A percentile compares a stretch with the other conserved stretches of the same genome.
Evolutionary conservation across 2,797 vertebrate genomes (phyloP).

Genomic region (Dipus sagitta): DNA sequence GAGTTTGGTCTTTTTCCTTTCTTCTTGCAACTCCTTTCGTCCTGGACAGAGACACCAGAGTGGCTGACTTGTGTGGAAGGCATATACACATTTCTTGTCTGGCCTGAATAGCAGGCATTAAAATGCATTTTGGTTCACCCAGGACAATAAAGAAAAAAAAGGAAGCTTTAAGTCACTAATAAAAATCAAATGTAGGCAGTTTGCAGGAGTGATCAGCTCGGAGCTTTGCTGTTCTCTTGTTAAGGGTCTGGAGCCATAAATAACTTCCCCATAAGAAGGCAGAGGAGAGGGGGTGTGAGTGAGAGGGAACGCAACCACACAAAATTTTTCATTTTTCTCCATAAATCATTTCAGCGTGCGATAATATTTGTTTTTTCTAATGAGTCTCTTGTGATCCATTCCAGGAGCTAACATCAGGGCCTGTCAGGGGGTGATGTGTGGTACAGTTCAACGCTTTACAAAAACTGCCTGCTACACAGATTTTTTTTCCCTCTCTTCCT

Average conservation of each 20-base stretch:
- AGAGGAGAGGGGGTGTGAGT: slow-evolving; percentile 86
- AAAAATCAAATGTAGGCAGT: slow-evolving; percentile 92
- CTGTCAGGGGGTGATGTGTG: slow-evolving; percentile 92
- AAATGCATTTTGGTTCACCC: slow-evolving; percentile 88
- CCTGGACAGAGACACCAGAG: slow-evolving; percentile 44
- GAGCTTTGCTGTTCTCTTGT: slow-evolving; percentile 90
- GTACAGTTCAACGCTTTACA: slow-evolving; percentile 90
- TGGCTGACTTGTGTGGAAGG: slow-evolving; percentile 80
- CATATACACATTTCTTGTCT: slow-evolving; percentile 83
- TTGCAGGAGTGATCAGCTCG: slow-evolving; percentile 89
- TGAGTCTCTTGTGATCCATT: slow-evolving; percentile 93
- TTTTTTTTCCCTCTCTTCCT: slow-evolving; percentile 82
- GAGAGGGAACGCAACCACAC: slow-evolving; percentile 90
- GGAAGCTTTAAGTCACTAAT: slow-evolving; percentile 92
- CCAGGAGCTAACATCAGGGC: slow-evolving; percentile 91
- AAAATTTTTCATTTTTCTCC: slow-evolving; percentile 93
- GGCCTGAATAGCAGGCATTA: slow-evolving; percentile 87
- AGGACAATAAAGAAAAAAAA: slow-evolving; percentile 90
- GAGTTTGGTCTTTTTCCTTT: slow-evolving; percentile 6
- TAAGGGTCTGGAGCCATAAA: slow-evolving; percentile 93
- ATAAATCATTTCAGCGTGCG: slow-evolving; percentile 94
- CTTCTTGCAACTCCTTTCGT: neutral
- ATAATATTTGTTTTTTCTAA: slow-evolving; percentile 96
- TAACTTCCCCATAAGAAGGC: slow-evolving; percentile 91
- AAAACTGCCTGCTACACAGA: slow-evolving; percentile 90